Evolutionary conservation across 2,888 invertebrate species (phyloP).

Genomic region (Drosophila algonquin): DNA sequence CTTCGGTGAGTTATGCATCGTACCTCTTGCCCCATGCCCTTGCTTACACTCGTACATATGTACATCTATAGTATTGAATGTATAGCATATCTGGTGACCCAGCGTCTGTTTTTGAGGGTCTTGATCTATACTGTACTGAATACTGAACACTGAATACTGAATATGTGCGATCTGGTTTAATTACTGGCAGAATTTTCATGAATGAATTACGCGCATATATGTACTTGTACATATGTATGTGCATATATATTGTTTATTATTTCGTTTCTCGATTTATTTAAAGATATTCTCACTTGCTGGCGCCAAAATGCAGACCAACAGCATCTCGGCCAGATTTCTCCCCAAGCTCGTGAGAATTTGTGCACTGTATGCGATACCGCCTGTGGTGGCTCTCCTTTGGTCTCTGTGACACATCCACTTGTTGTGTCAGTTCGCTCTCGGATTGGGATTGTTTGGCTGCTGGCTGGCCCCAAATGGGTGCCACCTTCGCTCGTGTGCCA

Average conservation of each 20-base stretch:
- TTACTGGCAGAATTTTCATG: constrained; percentile 54
- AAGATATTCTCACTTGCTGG: constrained; percentile 42
- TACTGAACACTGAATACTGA: neutral
- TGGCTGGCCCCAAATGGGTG: constrained; percentile 5
- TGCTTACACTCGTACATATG: neutral
- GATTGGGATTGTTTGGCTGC: constrained; percentile 17
- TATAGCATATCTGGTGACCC: neutral
- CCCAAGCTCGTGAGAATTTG: constrained; percentile 4
- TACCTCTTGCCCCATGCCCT: neutral
- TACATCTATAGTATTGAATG: no score
- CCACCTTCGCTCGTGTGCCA: constrained; percentile 20
- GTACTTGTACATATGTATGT: no score
- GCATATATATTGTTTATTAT: constrained; percentile 21
- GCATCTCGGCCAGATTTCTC: neutral
- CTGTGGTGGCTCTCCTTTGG: neutral
- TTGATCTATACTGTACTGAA: neutral
- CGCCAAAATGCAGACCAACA: constrained; percentile 34
- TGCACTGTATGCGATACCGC: neutral
- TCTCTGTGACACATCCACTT: constrained; percentile 56
- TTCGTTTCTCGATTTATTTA: constrained; percentile 50
- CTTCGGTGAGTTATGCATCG: constrained; percentile 90
- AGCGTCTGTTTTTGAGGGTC: constrained; percentile 10
- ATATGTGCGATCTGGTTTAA: constrained; percentile 77
- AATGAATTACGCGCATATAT: constrained; percentile 51
- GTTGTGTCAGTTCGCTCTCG: constrained; percentile 51